Base-by-base conservation (phyloP, 2,113 vertebrate species). In the Romanogobio albipinnatus region DNA sequence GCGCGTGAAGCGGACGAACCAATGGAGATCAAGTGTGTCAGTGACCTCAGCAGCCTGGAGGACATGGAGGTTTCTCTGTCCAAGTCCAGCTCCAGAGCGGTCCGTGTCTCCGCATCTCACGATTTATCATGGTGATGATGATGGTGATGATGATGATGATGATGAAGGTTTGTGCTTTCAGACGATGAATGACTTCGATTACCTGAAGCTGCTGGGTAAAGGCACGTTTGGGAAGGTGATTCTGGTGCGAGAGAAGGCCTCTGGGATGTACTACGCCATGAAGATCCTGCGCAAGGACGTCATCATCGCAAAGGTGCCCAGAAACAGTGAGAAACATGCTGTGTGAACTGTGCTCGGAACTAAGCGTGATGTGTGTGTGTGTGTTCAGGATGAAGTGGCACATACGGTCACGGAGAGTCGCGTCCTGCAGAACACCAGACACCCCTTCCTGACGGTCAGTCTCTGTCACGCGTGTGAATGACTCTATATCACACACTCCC, bases 221-320 rank as follows among this genome's bases (percentile, higher is more conserved):
- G 97, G 97, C 26, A 98, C 97, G 2, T 98, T 98, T 9, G 97
- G 96, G 45, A 97, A 97, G 88, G 97, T 98, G 45, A 97, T 97
- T 90, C 90, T 97, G 45, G 97, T 97, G 77, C 93, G 95, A 77
- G 97, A 97, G 84, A 97, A 95, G 61, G 94, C 96, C 66, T 93
- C 93, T 0, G 95, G 97, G 9, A 94, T 94, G 45, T 96, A 98
- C 76, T 98, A 98, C 0, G 97, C 97, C 91, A 98, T 98, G 97
- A 98, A 98, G 88, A 97, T 97, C 86, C 94, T 98, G 4, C 93
- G 96, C 24, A 98, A 98, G 76, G 95, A 97, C 76, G 97, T 97
- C 45, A 96, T 98, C 88, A 97, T 98, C 0, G 96, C 96, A 3
- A 98, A 98, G 93, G 97, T 96, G 77, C 51, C 47, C 11, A 49